These are phyloP conservation scores for Prunella strophiata DNA, from an alignment of 2,797 vertebrate species.

Conservation along the genomic window DNA sequence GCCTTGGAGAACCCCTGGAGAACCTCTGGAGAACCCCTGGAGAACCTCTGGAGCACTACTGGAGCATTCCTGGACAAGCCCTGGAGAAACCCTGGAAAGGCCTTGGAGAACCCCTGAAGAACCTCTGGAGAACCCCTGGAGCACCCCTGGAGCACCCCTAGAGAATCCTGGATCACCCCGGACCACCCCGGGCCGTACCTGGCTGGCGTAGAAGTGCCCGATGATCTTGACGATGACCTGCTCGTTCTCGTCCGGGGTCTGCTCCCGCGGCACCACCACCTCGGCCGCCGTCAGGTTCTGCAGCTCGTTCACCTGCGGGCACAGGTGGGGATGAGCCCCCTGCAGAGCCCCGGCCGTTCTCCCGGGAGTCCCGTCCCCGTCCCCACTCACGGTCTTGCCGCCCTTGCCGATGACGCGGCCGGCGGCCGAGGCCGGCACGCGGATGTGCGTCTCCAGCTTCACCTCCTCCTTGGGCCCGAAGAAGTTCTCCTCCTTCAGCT, in stretches of 20 bases:
- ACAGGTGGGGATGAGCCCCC: accelerated
- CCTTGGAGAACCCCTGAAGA: too few species aligned
- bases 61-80: too few species aligned
- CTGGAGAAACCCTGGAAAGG: too few species aligned
- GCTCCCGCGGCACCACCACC: constrained; percentile 93
- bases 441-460: constrained; percentile 95
- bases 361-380: accelerated
- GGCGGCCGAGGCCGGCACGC: constrained; percentile 92
- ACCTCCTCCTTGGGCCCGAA: constrained; percentile 96
- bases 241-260: constrained; percentile 93
- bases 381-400: constrained; percentile 89
- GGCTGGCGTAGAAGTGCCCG: constrained; percentile 96
- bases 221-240: constrained; percentile 97
- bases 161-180: not conserved
- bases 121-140: not conserved
- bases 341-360: accelerated
- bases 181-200: constrained; percentile 74
- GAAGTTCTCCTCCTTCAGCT: constrained; percentile 97
- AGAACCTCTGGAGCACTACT: accelerated
- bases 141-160: not conserved
- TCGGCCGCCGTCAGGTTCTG: constrained; percentile 95
- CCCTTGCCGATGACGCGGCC: constrained; percentile 96
- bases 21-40: too few species aligned
- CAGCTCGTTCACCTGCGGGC: constrained; percentile 88
- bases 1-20: not conserved